Evolutionary conservation across 2,113 vertebrate genomes (phyloP), one percentile per base, ranked within the genome.

Genomic region (Dasyprocta punctata): DNA sequence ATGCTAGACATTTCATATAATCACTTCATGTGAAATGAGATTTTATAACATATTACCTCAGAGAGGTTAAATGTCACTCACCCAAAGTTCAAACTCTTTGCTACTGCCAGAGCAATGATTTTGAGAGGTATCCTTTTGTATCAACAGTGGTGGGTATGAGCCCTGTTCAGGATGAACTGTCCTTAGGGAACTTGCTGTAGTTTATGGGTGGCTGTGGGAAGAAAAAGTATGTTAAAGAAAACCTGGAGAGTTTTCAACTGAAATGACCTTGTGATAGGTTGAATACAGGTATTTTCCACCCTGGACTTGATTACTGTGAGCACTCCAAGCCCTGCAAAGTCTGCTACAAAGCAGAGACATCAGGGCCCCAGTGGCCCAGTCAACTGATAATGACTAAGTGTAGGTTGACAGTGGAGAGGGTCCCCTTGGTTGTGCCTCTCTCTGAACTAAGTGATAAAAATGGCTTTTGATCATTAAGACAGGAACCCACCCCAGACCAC

Each of bases 81-180:
- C 19, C 88, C 19, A 44, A 54, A 61, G 30, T 36, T 47, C 61
- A 83, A 67, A 89, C 24, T 86, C 65, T 38, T 8, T 47, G 33
- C 56, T 24, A 19, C 33, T 11, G 7, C 22, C 3, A 14, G 75
- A 38, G 20, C 61, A 63, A 30, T 7, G 16, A 26, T 33, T 89
- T 36, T n/a, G 26, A 75, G 41, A 52, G 0, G 0, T 0, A 0
- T 17, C 44, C 24, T 60, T 78, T 47, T 13, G 36, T 41, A 13
- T 7, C 54, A 71, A 17, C 1, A 33, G 47, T 33, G 22, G 9
- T 41, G 16, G 5, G 8, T n/a, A 10, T 44, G 38, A 24, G 56
- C 20, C 22, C 22, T 63, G 41, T 19, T 38, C 22, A 8, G 71
- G 56, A 54, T 22, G 58, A 54, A 22, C 38, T 47, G 33, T 52